A percentile compares a stretch with the other conserved stretches of the same genome.
These are phyloP conservation scores for Dolomedes plantarius DNA, from an alignment of 2,888 invertebrate species.

Conservation along the genomic window DNA sequence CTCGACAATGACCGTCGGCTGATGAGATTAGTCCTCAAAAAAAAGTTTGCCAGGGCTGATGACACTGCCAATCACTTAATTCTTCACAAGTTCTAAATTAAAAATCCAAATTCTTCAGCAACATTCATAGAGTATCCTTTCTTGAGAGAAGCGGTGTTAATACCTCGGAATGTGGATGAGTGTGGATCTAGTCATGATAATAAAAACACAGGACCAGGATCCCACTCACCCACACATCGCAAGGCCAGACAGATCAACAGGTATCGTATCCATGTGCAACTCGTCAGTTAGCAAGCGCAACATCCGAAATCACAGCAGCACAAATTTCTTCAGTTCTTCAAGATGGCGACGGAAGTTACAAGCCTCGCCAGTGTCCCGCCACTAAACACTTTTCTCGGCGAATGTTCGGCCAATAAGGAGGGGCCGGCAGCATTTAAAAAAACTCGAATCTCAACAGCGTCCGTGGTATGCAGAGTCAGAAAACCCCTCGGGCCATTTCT, in stretches of 20 bases:
- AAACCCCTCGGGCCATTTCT: slow-evolving; percentile 58
- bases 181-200: slow-evolving; percentile 70
- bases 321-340: slow-evolving; percentile 18
- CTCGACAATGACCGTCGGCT: not conserved
- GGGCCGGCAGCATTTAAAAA: slow-evolving; percentile 47
- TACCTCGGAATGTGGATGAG: slow-evolving; percentile 59
- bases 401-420: slow-evolving; percentile 59
- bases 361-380: slow-evolving; percentile 49
- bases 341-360: slow-evolving; percentile 45
- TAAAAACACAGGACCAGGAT: slow-evolving; percentile 60
- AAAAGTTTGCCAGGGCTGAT: no score
- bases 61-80: no score
- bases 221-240: slow-evolving; percentile 68
- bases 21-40: not conserved
- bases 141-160: not conserved
- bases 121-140: not conserved
- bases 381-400: slow-evolving; percentile 22
- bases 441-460: slow-evolving; percentile 38
- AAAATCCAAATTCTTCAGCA: not conserved
- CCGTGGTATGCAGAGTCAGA: slow-evolving; percentile 48
- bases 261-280: slow-evolving; percentile 37
- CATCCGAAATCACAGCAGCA: slow-evolving; percentile 49
- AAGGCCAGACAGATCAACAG: slow-evolving; percentile 52
- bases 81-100: no score
- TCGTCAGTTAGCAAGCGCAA: not conserved